A percentile compares a stretch with the other conserved stretches of the same genome.
These are phyloP conservation scores for Balaeniceps rex DNA, from an alignment of 2,113 vertebrate species.

Conservation along the genomic window DNA sequence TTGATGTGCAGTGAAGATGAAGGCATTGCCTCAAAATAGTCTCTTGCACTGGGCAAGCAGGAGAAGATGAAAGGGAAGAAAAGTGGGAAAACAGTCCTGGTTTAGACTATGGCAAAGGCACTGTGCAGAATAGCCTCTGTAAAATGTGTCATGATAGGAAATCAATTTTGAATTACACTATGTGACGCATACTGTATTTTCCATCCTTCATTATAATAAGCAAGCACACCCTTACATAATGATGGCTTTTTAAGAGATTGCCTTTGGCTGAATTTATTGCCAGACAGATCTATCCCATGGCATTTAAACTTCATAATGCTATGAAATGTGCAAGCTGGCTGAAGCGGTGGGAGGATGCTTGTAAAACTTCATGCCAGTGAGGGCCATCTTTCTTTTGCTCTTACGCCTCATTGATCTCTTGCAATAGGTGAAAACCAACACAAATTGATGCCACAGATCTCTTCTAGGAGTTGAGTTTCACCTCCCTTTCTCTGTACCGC, in stretches of 20 bases:
- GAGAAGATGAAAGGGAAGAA: not conserved
- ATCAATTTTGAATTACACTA: slow-evolving; percentile 53
- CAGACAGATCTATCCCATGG: slow-evolving; percentile 9
- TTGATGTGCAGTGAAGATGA: not conserved
- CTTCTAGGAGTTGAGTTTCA: not conserved
- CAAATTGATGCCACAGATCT: slow-evolving; percentile 4
- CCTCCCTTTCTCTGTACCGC: not conserved
- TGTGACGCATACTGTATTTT: slow-evolving; percentile 39
- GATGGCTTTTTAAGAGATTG: slow-evolving; percentile 61
- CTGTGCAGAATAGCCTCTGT: not conserved
- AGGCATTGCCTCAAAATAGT: slow-evolving; percentile 14
- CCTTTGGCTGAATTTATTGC: slow-evolving; percentile 54
- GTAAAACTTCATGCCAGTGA: slow-evolving; percentile 15
- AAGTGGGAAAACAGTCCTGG: not conserved
- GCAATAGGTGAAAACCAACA: slow-evolving; percentile 8
- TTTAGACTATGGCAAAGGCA: not conserved
- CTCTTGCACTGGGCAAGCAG: not conserved
- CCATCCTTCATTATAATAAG: slow-evolving; percentile 58
- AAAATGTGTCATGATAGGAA: slow-evolving; percentile 52
- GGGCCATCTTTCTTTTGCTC: not conserved
- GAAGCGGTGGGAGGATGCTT: not conserved
- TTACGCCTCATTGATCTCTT: not conserved
- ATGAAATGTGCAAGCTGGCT: slow-evolving; percentile 23
- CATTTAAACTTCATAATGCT: slow-evolving; percentile 10
- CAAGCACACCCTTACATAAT: slow-evolving; percentile 41